These are phyloP conservation scores for Sarcophaga caerulescens DNA, from an alignment of 2,888 invertebrate genomes.

Conservation along the genomic window DNA sequence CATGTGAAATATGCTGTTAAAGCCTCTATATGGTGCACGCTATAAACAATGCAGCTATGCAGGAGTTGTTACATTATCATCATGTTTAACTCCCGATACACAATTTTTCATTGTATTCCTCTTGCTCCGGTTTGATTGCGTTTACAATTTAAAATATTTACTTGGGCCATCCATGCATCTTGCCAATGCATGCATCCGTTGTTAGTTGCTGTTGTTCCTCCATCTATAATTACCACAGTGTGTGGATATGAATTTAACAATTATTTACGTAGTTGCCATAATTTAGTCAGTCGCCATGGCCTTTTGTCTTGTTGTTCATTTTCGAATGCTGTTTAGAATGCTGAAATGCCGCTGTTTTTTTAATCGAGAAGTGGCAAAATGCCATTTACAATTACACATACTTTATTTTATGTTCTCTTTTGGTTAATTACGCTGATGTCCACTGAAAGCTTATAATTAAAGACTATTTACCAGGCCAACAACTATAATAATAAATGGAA, in stretches of 20 bases:
- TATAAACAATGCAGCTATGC: not conserved
- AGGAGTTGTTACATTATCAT: constrained; percentile 34
- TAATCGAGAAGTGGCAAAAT: constrained; percentile 61
- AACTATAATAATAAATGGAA: no score
- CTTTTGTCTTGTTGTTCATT: constrained; percentile 44
- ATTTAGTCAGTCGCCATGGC: constrained; percentile 52
- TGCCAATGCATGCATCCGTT: constrained; percentile 24
- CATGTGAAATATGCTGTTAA: no score
- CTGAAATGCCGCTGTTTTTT: constrained; percentile 34
- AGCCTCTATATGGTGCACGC: constrained; percentile 1
- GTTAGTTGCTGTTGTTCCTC: constrained; percentile 7
- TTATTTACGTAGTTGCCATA: constrained; percentile 61
- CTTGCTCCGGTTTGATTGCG: constrained; percentile 12
- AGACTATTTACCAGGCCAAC: constrained; percentile 24
- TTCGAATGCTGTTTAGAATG: constrained; percentile 43
- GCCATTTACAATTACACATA: constrained; percentile 65
- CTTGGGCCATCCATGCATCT: constrained; percentile 4
- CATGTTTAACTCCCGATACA: not conserved
- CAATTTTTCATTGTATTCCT: constrained; percentile 5
- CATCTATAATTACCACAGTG: constrained; percentile 57
- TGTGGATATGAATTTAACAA: constrained; percentile 55
- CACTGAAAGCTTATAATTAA: constrained; percentile 55
- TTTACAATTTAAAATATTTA: not conserved
- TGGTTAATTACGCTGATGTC: constrained; percentile 44
- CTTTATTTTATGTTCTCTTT: constrained; percentile 39